phyloP scores from a whole-genome alignment of 2,888 invertebrate species.

The Agelastica alni region DNA sequence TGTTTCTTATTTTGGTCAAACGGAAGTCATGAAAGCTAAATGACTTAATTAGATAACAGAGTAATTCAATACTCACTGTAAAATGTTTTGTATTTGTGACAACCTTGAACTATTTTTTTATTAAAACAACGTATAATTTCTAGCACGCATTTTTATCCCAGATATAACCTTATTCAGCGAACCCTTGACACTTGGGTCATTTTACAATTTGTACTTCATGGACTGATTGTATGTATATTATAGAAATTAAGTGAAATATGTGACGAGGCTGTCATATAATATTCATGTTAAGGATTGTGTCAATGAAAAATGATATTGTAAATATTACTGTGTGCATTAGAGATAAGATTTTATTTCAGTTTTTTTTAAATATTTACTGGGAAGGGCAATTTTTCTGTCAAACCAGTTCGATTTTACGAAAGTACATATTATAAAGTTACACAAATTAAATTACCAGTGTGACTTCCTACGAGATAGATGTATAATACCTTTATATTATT shows the following conservation, averaged over 20 bases:
- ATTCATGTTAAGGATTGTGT: constrained; percentile 32
- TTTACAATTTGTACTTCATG: constrained; percentile 24
- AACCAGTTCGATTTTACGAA: too few species aligned
- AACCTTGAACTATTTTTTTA: constrained; percentile 2
- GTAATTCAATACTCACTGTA: background rate
- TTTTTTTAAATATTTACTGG: too few species aligned
- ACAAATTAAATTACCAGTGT: too few species aligned
- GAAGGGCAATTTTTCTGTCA: too few species aligned
- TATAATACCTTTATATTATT: too few species aligned
- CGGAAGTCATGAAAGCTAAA: too few species aligned
- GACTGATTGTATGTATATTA: constrained; percentile 6
- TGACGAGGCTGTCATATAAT: constrained; percentile 33
- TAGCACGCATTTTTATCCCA: constrained; percentile 7
- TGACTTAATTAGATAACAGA: background rate
- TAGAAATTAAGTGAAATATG: constrained; percentile 19
- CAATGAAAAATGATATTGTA: constrained; percentile 6
- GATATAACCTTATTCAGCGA: constrained; percentile 21
- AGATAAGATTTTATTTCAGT: too few species aligned
- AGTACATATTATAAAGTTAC: too few species aligned
- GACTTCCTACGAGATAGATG: too few species aligned
- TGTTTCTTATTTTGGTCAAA: too few species aligned
- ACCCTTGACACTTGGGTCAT: constrained; percentile 32
- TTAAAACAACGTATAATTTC: background rate
- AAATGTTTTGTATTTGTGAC: background rate
- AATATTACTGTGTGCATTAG: too few species aligned